Conservation (phyloP, 1,140 invertebrate species). For the Battus philenor region DNA sequence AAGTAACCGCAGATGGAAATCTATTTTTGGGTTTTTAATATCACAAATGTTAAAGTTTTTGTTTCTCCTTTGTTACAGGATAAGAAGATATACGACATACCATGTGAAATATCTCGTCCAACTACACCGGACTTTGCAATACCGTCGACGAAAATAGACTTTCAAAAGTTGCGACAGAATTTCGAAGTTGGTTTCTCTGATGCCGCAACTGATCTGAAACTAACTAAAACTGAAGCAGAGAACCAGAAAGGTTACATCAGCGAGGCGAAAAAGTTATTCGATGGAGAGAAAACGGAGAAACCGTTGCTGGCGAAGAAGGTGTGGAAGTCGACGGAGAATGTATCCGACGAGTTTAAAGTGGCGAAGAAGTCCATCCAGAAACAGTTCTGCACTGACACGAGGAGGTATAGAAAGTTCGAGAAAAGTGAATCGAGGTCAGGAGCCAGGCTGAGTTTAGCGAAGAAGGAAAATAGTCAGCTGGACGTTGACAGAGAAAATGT, state of each 20-base stretch:
- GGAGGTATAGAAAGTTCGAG: constrained; percentile 26
- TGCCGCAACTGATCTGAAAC: neutral
- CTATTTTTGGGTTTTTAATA: too few relatives aligned
- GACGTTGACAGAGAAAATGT: constrained; percentile 63
- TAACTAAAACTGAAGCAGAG: constrained; percentile 20
- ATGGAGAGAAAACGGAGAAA: constrained; percentile 21
- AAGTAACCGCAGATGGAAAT: too few relatives aligned
- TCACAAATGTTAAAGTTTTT: too few relatives aligned
- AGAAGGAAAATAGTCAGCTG: constrained; percentile 34
- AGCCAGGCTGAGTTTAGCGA: constrained; percentile 28
- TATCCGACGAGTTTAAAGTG: constrained; percentile 31
- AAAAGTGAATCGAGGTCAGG: constrained; percentile 25
- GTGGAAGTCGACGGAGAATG: constrained; percentile 50
- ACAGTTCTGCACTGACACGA: constrained; percentile 44
- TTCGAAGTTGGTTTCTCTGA: constrained; percentile 35
- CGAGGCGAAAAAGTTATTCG: constrained; percentile 1
- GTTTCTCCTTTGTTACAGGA: constrained; percentile 57
- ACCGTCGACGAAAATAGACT: constrained; percentile 28
- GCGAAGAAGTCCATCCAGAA: constrained; percentile 29
- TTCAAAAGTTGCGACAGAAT: constrained; percentile 43
- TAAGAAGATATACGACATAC: constrained; percentile 61
- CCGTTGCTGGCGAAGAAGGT: constrained; percentile 28
- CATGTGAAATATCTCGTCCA: constrained; percentile 32
- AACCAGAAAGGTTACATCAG: neutral
- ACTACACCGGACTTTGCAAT: constrained; percentile 25